Conservation (phyloP, 2,113 vertebrate species). For the Peromyscus leucopus region DNA sequence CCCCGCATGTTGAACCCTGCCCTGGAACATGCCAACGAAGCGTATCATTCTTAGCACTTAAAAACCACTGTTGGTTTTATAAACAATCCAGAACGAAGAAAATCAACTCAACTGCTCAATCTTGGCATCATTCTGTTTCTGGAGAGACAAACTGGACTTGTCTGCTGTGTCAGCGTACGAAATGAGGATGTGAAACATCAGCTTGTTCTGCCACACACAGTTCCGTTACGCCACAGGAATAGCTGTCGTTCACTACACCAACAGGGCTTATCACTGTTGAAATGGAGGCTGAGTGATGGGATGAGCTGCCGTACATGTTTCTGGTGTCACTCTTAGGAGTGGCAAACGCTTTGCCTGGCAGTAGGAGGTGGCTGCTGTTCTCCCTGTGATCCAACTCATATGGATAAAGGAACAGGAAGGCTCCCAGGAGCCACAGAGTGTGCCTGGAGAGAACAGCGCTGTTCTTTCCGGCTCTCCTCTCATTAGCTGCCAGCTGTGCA, state of each 20-base stretch:
- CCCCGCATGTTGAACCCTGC: neutral
- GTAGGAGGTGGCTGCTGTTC: neutral
- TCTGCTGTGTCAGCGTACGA: neutral
- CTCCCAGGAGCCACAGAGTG: conserved; percentile 1
- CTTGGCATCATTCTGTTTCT: conserved; percentile 51
- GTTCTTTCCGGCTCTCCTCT: neutral
- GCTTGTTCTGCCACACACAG: neutral
- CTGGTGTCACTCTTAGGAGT: neutral
- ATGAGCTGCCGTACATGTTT: neutral
- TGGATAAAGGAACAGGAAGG: neutral
- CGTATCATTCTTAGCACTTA: conserved; percentile 40
- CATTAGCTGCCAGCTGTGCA: neutral
- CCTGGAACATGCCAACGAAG: conserved; percentile 12
- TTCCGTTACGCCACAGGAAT: neutral
- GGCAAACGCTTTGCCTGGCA: conserved; percentile 20
- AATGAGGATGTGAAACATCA: neutral
- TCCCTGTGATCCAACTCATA: conserved; percentile 1
- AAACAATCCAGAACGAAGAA: conserved; percentile 5
- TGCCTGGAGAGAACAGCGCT: neutral
- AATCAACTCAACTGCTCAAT: conserved; percentile 41
- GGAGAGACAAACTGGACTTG: neutral
- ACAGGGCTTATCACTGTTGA: too few species aligned
- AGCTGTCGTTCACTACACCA: too few species aligned
- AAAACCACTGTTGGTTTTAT: conserved; percentile 53
- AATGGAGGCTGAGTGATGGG: neutral